Conservation (phyloP, 2,888 invertebrate genomes). For the Apantesis nais region DNA sequence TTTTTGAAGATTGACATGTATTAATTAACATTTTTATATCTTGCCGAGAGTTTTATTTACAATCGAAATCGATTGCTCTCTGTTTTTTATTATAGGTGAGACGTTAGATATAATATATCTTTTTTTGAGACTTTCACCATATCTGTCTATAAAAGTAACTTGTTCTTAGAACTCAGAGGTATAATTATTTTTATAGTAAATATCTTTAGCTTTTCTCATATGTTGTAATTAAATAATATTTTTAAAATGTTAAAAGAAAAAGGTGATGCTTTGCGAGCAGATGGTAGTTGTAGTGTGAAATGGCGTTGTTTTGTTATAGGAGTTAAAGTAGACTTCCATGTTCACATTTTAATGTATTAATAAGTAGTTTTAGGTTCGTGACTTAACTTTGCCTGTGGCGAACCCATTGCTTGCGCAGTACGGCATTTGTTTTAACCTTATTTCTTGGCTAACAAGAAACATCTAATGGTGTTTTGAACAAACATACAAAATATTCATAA, state of each 20-base stretch:
- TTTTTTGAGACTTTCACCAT: constrained; percentile 64
- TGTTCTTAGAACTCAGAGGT: constrained; percentile 36
- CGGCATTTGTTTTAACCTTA: too few relatives aligned
- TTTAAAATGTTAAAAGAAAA: constrained; percentile 18
- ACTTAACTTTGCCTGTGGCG: too few relatives aligned
- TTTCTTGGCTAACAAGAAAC: too few relatives aligned
- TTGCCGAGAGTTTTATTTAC: constrained; percentile 22
- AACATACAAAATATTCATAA: too few relatives aligned
- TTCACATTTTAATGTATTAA: constrained; percentile 2
- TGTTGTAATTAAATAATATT: constrained; percentile 16
- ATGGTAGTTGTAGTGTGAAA: neutral
- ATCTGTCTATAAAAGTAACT: constrained; percentile 50
- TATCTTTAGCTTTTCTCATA: neutral
- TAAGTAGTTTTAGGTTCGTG: constrained; percentile 8
- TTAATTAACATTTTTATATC: neutral
- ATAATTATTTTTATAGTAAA: constrained; percentile 30
- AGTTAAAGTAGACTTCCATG: constrained; percentile 3
- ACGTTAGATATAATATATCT: constrained; percentile 59
- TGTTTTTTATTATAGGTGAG: constrained; percentile 60
- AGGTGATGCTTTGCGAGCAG: neutral
- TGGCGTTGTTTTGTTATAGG: neutral
- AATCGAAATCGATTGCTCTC: constrained; percentile 52
- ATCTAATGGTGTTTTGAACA: too few relatives aligned
- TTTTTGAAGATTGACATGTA: neutral
- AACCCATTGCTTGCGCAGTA: too few relatives aligned